Evolutionary conservation across 23 tunicate genomes (phyloP).

Genomic region (Styela clava): DNA sequence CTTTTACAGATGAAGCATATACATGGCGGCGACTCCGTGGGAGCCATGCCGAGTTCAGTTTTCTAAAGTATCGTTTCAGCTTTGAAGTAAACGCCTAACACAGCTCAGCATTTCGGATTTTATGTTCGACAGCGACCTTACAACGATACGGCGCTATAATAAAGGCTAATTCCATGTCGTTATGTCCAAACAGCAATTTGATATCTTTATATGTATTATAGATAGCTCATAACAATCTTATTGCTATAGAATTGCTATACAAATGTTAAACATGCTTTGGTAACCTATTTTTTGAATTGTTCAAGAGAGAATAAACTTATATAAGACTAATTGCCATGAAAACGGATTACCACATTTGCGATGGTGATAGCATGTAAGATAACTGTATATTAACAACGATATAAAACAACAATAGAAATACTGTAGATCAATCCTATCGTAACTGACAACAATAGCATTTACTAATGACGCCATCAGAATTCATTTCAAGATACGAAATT

Average conservation of each 20-base stretch:
- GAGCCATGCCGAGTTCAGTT: not conserved
- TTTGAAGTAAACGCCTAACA: not conserved
- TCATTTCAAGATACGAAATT: too few species aligned
- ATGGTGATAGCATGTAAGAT: too few species aligned
- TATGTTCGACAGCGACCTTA: not conserved
- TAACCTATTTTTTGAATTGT: not conserved
- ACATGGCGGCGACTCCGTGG: not conserved
- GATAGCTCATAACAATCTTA: not conserved
- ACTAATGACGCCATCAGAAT: too few species aligned
- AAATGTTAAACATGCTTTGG: not conserved
- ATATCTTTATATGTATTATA: too few species aligned
- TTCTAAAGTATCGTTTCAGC: not conserved
- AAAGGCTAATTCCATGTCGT: not conserved
- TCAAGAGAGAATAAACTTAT: too few species aligned
- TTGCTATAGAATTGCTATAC: not conserved
- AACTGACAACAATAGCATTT: too few species aligned
- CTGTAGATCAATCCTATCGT: too few species aligned
- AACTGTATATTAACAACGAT: too few species aligned
- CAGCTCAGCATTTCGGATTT: not conserved
- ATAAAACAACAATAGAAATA: too few species aligned
- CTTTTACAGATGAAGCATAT: too few species aligned
- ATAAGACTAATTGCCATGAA: too few species aligned
- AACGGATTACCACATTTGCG: too few species aligned
- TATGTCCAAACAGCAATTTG: not conserved
- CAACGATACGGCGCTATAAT: not conserved